A percentile compares a stretch with the other conserved stretches of the same genome.
phyloP scores from a whole-genome alignment of 2,113 vertebrate species.

The Rana temporaria region DNA sequence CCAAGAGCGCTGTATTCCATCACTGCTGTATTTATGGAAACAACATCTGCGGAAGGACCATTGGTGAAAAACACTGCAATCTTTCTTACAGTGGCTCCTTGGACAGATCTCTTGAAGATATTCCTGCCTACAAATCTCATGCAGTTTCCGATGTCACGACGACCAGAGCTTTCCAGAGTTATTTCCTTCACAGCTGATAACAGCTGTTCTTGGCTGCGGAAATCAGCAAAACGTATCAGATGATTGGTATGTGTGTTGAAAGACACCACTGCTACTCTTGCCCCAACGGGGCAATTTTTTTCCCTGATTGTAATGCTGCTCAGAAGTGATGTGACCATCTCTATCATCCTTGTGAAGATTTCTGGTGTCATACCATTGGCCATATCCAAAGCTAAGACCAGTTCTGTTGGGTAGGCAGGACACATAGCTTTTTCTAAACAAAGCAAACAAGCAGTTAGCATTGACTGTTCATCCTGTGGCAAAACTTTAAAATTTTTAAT shows the following conservation, averaged over 20 bases:
- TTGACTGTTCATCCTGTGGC: no score
- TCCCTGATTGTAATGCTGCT: slow-evolving; percentile 56
- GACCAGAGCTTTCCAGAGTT: slow-evolving; percentile 45
- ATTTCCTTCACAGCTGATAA: slow-evolving; percentile 58
- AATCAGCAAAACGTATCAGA: slow-evolving; percentile 65
- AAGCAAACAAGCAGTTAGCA: background rate
- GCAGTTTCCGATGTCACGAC: slow-evolving; percentile 56
- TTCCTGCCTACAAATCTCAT: slow-evolving; percentile 68
- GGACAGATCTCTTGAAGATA: slow-evolving; percentile 67
- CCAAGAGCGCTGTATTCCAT: slow-evolving; percentile 62
- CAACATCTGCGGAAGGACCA: slow-evolving; percentile 16
- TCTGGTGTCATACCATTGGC: slow-evolving; percentile 56
- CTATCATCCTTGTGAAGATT: slow-evolving; percentile 63
- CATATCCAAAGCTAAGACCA: slow-evolving; percentile 65
- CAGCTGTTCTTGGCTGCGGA: slow-evolving; percentile 52
- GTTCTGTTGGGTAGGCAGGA: slow-evolving; percentile 63
- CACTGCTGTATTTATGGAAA: slow-evolving; percentile 59
- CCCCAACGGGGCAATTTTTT: slow-evolving; percentile 60
- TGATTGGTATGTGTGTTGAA: slow-evolving; percentile 51
- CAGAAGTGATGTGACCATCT: slow-evolving; percentile 52
- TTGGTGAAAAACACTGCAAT: slow-evolving; percentile 65
- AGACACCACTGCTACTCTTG: slow-evolving; percentile 60
- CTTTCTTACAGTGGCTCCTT: slow-evolving; percentile 59
- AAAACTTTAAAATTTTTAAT: no score
- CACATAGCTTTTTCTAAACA: slow-evolving; percentile 60